Evolutionary conservation across 2,113 vertebrate species (phyloP), one percentile per base, ranked within the genome.

Genomic region (Holacanthus passer): DNA sequence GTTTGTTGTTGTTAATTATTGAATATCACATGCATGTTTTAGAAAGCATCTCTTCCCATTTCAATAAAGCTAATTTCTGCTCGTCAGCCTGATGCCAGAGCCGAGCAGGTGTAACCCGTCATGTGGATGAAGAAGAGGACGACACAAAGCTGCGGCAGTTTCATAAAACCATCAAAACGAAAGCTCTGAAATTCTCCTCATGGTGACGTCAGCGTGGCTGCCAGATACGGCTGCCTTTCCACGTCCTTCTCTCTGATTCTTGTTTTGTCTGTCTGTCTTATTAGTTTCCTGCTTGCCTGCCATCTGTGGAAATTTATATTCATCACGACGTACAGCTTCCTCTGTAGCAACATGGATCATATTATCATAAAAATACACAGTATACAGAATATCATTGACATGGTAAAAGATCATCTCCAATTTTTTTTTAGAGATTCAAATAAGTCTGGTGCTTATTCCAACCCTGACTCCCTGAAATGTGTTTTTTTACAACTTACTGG

Each of bases 181-280:
- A 50, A 39, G 53, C 14, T 66, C 72, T 65, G 58, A 43, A 60
- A 73, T 66, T 32, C 0, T 43, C 80, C 68, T 65, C 41, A 63
- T 62, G 62, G 31, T 66, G 66, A 69, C 66, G 73, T 59, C 60
- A 16, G 58, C 43, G 62, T 81, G 77, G 53, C 80, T 83, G 68
- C 66, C 24, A 52, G 62, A 22, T 29, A 19, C 12, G 9, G 29
- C 16, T 50, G 64, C 62, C 41, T 81, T 87, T 64, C 55, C 31
- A 16, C 43, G 47, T 58, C 60, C 55, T 65, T 69, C 10, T 64
- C 56, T 71, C 27, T 29, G 58, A 58, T 59, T 67, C 24, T 65
- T n/a, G 9, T 52, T 73, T 50, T 73, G 37, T 48, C 37, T 24
- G 70, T 50, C 45, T 20, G 14, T 11, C 39, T 9, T 53, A 19